A percentile compares a stretch with the other conserved stretches of the same genome.
Evolutionary conservation across 2,113 vertebrate species (phyloP).

Genomic region (Brevimyrus niger): DNA sequence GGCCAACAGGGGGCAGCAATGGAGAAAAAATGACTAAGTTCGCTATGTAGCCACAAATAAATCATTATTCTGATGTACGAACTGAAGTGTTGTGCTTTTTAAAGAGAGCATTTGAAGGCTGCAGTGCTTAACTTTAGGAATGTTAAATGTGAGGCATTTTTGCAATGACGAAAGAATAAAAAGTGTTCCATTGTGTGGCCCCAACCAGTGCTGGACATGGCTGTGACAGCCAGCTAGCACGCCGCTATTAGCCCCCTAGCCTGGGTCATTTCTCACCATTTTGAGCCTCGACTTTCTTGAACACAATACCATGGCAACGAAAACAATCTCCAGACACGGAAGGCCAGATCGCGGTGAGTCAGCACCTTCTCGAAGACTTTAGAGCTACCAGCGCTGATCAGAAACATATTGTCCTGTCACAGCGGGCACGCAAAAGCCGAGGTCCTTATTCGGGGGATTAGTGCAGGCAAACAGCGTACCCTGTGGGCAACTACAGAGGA

Average conservation of each 20-base stretch:
- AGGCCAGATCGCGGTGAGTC: neutral
- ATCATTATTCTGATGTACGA: conserved; percentile 1
- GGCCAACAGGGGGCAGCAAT: conserved; percentile 60
- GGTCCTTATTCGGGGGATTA: neutral
- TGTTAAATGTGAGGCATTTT: neutral
- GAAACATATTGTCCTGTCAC: neutral
- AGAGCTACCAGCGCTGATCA: neutral
- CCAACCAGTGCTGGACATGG: neutral
- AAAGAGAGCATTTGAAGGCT: neutral
- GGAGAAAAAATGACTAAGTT: conserved; percentile 30
- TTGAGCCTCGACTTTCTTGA: neutral
- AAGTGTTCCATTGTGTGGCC: neutral
- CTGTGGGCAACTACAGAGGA: conserved; percentile 4
- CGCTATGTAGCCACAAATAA: neutral
- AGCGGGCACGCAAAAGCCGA: neutral
- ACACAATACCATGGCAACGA: conserved; percentile 19
- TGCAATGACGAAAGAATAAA: neutral
- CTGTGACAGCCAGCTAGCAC: too few species aligned
- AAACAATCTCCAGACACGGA: neutral
- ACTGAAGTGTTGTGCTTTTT: neutral
- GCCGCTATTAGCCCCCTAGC: neutral
- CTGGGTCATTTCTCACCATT: neutral
- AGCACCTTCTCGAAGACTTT: conserved; percentile 13
- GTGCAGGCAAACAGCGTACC: neutral
- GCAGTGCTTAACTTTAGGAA: neutral